Base-by-base conservation (phyloP, 1,140 invertebrate species). In the Carcinoscorpius rotundicauda region DNA sequence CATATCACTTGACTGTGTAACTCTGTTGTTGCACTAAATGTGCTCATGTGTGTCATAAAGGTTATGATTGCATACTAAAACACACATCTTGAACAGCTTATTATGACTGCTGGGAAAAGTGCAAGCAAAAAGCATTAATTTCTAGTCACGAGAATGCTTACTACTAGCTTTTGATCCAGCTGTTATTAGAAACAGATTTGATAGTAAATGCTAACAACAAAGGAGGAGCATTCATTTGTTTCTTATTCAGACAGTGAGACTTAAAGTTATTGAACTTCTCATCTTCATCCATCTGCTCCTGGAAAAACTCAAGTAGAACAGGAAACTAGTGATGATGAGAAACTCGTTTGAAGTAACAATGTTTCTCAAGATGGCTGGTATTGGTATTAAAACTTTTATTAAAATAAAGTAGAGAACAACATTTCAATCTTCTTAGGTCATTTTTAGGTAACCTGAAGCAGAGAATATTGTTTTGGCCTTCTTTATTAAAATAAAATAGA, bases 71-170 rank as follows among this genome's bases (percentile, higher is more conserved):
- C 75, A 82, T 98, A 79, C 76, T 99, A 52, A 99, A 99, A 76
- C 84, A 87, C 66, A 98, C 96, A 0, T 96, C 93, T 0, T 97
- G 97, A 0, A 99, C 97, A 6, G 97, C 97, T 0, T 99, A 99
- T 74, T 99, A 97, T 76, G 97, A 99, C 77, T 99, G 97, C 74
- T 99, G 97, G 97, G 97, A 99, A 77, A 98, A 98, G 76, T 98
- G 96, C 76, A 96, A 96, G 73, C 99, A 97, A 76, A 83, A 83
- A 72, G 94, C 96, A 5, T 79, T 99, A 1, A 88, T 98, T 11
- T 87, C 89, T 66, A 97, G 97, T 4, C 91, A 94, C 75, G 92
- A 97, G 78, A 80, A 82, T 6, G 87, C 91, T 6, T 82, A 97
- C 60, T 91, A 88, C 71, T 87, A 93, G 62, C 78, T 99, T 29